Base-by-base conservation (phyloP, 2,888 invertebrate genomes). In the Drosophila aldrichi region DNA sequence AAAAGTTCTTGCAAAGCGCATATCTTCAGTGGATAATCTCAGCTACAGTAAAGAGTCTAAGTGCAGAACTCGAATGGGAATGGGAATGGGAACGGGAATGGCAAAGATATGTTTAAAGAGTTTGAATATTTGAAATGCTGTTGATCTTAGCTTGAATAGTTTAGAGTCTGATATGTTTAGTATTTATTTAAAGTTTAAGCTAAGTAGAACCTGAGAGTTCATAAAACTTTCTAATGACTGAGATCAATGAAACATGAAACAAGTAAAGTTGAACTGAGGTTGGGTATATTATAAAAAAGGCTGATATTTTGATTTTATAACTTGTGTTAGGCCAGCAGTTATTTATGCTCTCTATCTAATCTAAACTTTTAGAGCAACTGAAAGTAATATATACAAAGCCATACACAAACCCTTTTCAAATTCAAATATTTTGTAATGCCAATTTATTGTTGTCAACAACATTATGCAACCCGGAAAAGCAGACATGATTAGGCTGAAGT, bases 1-100 rank as follows among this genome's bases (percentile, higher is more conserved):
- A 10, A 14, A 36, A 57, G 44, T 25, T 18, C 46, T 58, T 48
- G 29, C 58, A 29, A 38, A n/a, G 20, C 38, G 51, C 40, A 59
- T 57, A 68, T 61, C 48, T 66, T 54, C 22, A 20, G 16, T 12
- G 36, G 44, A 68, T 69, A 62, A 76, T 69, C 69, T 52, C 38
- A 54, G n/a, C 40, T 41, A 43, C 41, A 52, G 52, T 52, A 16
- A 56, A 20, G 20, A 32, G 16, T 43, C 9, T 9, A 43, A 16
- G 1, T 14, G 43, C 32, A 29, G 22, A 38, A 36, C 14, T 12
- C 12, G n/a, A 14, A 8, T 10, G 1, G 4, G 2, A 25, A 9
- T 29, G 8, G 1, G 2, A n/a, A 16, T 25, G 0, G 4, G 5
- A 25, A 9, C 8, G 8, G 1, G 2, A n/a, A 16, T 25, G 0